phyloP scores from a whole-genome alignment of 2,888 invertebrate genomes.

The Drosophila ezoana region DNA sequence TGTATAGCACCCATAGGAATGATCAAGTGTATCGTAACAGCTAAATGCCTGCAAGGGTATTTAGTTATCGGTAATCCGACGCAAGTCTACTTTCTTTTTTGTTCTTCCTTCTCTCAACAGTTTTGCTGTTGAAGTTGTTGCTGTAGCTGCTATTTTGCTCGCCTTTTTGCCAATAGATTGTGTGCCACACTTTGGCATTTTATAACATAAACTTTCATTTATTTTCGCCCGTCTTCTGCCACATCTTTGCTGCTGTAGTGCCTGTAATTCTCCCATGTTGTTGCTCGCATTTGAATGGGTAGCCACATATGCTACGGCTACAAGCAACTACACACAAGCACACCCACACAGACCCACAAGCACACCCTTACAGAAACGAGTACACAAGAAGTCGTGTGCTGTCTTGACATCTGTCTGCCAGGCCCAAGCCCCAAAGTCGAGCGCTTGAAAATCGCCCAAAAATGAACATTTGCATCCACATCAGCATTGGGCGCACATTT shows the following conservation, averaged over 20 bases:
- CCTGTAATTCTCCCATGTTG: constrained; percentile 67
- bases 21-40: no score
- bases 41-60: constrained; percentile 5
- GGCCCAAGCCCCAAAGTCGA: constrained; percentile 6
- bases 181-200: constrained; percentile 79
- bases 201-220: constrained; percentile 82
- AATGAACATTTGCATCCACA: constrained; percentile 79
- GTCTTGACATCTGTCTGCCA: constrained; percentile 77
- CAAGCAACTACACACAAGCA: constrained; percentile 29
- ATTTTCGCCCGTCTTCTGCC: constrained; percentile 66
- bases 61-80: not conserved
- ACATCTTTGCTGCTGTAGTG: constrained; percentile 55
- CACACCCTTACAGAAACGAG: constrained; percentile 21
- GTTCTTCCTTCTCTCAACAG: constrained; percentile 3
- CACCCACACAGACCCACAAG: constrained; percentile 14
- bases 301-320: constrained; percentile 59
- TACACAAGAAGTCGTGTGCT: constrained; percentile 57
- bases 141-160: constrained; percentile 18
- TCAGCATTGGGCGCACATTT: constrained; percentile 74
- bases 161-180: constrained; percentile 66
- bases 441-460: constrained; percentile 56
- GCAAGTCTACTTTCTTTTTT: constrained; percentile 4
- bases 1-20: not conserved
- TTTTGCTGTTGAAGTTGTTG: constrained; percentile 22
- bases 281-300: constrained; percentile 43